Conservation (phyloP, 2,888 invertebrate genomes). For the Drosophila longiperda region DNA sequence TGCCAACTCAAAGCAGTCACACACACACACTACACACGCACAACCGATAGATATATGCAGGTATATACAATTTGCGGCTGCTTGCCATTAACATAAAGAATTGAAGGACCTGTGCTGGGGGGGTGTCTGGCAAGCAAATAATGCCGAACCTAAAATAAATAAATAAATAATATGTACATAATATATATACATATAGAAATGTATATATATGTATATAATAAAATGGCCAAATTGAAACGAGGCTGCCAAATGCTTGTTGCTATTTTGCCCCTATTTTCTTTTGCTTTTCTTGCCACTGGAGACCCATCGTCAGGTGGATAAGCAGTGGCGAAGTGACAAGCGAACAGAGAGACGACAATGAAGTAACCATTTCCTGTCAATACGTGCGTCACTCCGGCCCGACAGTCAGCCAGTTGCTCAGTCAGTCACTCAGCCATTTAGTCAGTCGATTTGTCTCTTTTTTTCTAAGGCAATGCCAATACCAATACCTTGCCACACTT, state of each 20-base stretch:
- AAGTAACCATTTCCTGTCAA: conserved; percentile 45
- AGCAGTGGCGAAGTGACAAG: conserved; percentile 22
- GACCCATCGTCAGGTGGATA: conserved; percentile 48
- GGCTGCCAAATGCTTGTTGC: conserved; percentile 65
- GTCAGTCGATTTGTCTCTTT: conserved; percentile 48
- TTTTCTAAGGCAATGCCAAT: conserved; percentile 49
- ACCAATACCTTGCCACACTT: conserved; percentile 23
- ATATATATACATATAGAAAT: not conserved
- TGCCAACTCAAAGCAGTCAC: conserved; percentile 49
- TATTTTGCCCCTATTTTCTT: conserved; percentile 34
- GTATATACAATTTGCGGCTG: conserved; percentile 66
- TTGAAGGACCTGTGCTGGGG: conserved; percentile 33
- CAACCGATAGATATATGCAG: conserved; percentile 4
- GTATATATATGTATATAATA: conserved; percentile 53
- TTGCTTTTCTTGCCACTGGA: conserved; percentile 34
- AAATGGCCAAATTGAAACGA: conserved; percentile 65
- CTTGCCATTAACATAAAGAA: conserved; percentile 71
- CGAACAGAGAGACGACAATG: conserved; percentile 42
- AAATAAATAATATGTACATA: conserved; percentile 34
- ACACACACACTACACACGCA: conserved; percentile 5
- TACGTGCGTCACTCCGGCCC: conserved; percentile 35
- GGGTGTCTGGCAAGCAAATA: conserved; percentile 32
- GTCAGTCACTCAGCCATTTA: conserved; percentile 28
- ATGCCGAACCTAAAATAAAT: conserved; percentile 51
- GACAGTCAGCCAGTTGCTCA: conserved; percentile 16